Conservation (phyloP, 2,888 invertebrate genomes). For the Cylindroiulus punctatus region DNA sequence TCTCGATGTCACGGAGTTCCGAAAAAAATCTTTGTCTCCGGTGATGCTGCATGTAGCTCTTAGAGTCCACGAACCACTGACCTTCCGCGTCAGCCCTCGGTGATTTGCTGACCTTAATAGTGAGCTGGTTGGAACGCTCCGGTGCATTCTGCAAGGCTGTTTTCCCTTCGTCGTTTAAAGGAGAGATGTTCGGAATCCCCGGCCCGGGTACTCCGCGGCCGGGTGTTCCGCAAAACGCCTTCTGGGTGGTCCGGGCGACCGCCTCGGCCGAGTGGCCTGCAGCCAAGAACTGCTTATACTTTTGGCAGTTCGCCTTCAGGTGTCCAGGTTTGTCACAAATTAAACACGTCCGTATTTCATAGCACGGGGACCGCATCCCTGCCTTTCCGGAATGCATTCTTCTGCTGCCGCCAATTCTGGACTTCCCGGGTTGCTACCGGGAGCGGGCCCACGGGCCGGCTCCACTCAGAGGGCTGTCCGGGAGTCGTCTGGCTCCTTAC, state of each 20-base stretch:
- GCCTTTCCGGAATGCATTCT: background rate
- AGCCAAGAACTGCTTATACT: background rate
- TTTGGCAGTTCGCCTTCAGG: background rate
- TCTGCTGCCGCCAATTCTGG: background rate
- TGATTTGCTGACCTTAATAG: background rate
- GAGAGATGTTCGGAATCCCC: too few species aligned
- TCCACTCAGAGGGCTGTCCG: background rate
- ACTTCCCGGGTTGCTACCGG: background rate
- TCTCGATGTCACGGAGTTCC: background rate
- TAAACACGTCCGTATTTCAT: too few species aligned
- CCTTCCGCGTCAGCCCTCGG: too few species aligned
- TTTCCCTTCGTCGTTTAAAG: too few species aligned
- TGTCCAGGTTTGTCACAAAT: too few species aligned
- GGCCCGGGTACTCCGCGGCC: background rate
- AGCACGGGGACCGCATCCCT: background rate
- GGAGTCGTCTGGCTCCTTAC: background rate
- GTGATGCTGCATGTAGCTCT: background rate
- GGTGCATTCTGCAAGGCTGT: background rate
- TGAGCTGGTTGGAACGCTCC: background rate
- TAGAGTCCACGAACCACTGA: too few species aligned
- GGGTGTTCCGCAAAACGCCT: background rate
- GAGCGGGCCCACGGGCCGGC: background rate
- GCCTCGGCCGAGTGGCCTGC: background rate
- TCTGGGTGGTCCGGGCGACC: background rate
- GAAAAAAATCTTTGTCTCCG: background rate